Conservation (phyloP, 2,888 invertebrate genomes). For the Nematopogon swammerdamellus region DNA sequence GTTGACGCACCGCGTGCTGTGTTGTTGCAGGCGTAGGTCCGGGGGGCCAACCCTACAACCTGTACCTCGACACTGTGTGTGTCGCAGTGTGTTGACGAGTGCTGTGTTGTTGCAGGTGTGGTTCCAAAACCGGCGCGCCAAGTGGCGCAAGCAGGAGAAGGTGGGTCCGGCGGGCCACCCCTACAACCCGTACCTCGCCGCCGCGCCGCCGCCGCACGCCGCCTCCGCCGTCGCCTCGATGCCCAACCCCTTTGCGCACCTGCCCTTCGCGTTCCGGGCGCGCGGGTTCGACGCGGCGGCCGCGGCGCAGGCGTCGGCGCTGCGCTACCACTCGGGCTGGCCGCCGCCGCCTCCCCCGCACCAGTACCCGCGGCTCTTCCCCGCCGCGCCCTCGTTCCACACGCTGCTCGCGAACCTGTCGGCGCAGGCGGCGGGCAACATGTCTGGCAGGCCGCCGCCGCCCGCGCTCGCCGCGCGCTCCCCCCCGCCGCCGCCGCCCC, state of each 20-base stretch:
- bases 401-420: constrained; percentile 79
- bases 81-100: no score
- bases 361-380: constrained; percentile 36
- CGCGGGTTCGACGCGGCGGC: constrained; percentile 69
- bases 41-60: no score
- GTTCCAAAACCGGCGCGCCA: constrained; percentile 91
- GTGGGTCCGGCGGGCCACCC: constrained; percentile 90
- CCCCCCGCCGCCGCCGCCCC: constrained; percentile 46
- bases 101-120: constrained; percentile 67
- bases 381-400: constrained; percentile 69
- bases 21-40: constrained; percentile 79
- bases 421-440: constrained; percentile 42
- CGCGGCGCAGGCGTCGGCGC: constrained; percentile 19
- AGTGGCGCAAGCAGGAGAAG: constrained; percentile 92
- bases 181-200: constrained; percentile 77
- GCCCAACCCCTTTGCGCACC: constrained; percentile 71
- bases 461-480: constrained; percentile 50
- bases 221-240: constrained; percentile 68
- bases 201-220: constrained; percentile 59
- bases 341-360: constrained; percentile 16
- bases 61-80: no score
- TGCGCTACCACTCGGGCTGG: not conserved
- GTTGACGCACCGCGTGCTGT: no score
- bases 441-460: constrained; percentile 23
- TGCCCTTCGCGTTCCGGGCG: constrained; percentile 66